These are phyloP conservation scores for Ailurus styani DNA, from an alignment of 2,113 vertebrate genomes.

Conservation along the genomic window DNA sequence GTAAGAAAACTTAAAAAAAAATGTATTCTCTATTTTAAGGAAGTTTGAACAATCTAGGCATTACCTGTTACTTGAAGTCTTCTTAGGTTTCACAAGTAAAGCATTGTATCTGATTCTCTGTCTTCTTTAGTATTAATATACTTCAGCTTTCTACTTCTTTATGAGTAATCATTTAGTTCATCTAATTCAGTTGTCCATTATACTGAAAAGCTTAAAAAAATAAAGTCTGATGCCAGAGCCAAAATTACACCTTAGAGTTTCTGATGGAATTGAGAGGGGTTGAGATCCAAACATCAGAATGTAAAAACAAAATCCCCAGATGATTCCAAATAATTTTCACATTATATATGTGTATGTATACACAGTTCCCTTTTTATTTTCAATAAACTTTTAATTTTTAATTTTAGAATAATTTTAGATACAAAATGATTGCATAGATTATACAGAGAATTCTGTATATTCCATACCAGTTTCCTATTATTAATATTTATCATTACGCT, in stretches of 20 bases:
- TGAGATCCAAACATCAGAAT: background rate
- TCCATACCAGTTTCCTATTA: background rate
- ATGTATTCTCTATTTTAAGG: background rate
- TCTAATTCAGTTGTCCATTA: background rate
- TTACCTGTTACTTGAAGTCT: background rate
- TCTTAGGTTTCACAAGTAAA: background rate
- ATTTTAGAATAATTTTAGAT: background rate
- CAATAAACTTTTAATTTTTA: background rate
- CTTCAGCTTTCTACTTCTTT: background rate
- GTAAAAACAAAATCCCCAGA: background rate
- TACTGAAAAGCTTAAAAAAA: background rate
- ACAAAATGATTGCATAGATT: background rate
- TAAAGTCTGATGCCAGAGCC: background rate
- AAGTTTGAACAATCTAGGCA: background rate
- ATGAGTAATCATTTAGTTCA: background rate
- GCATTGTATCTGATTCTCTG: background rate
- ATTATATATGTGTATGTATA: background rate
- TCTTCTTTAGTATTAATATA: background rate
- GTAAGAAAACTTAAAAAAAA: background rate
- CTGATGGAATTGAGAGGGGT: background rate
- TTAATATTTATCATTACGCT: background rate
- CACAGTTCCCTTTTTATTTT: background rate
- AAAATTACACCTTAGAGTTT: background rate
- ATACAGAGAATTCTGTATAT: background rate
- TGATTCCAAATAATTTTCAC: background rate